Conservation (phyloP, 2,888 invertebrate species). For the Drosophila subsilvestris region DNA sequence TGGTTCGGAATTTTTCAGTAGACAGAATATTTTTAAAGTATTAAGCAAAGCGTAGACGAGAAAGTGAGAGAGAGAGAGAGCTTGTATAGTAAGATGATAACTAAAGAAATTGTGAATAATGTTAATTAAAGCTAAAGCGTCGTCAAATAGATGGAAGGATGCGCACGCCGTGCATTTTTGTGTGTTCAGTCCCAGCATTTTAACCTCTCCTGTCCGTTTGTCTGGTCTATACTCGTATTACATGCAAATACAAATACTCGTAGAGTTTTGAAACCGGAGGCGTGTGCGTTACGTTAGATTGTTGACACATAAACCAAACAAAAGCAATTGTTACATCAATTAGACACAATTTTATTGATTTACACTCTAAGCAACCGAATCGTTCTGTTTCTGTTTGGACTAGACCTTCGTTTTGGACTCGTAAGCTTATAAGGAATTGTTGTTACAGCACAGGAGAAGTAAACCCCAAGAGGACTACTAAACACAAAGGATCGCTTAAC, state of each 20-base stretch:
- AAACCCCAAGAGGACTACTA: conserved; percentile 6
- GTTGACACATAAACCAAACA: conserved; percentile 5
- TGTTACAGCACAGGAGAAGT: conserved; percentile 37
- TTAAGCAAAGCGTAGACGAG: conserved; percentile 28
- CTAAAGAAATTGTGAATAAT: conserved; percentile 46
- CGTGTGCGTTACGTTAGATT: conserved; percentile 39
- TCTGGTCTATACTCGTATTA: not conserved
- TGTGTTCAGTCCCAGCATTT: conserved; percentile 16
- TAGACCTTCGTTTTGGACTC: conserved; percentile 14
- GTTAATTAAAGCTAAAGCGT: conserved; percentile 35
- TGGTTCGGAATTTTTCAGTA: conserved; percentile 27
- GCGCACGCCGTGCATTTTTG: conserved; percentile 24
- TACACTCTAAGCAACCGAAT: conserved; percentile 20
- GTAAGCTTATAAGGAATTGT: conserved; percentile 47
- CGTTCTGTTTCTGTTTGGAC: conserved; percentile 34
- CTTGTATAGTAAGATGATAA: conserved; percentile 81
- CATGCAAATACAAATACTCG: not conserved
- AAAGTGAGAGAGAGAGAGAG: conserved; percentile 67
- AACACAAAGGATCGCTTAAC: conserved; percentile 14
- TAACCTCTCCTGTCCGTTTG: conserved; percentile 2
- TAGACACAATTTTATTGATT: conserved; percentile 47
- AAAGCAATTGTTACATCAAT: conserved; percentile 70
- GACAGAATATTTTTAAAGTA: conserved; percentile 50
- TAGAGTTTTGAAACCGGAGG: not conserved
- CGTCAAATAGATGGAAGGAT: conserved; percentile 16